These are phyloP conservation scores for Cassiopea andromeda DNA, from an alignment of 30 jellyfish, hydroid and myxozoan species.

Conservation along the genomic window DNA sequence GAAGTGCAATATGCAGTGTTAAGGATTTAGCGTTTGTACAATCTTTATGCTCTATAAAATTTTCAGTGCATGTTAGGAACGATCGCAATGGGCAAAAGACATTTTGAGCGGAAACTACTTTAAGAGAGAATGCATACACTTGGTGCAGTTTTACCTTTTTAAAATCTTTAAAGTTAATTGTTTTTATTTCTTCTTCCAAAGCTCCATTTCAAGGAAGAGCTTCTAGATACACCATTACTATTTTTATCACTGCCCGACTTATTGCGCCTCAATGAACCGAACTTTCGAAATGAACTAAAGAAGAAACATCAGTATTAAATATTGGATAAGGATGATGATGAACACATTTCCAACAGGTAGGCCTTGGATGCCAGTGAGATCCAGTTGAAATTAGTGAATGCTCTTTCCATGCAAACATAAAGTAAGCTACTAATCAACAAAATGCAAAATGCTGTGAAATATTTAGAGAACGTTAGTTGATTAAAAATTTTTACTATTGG, in stretches of 20 bases:
- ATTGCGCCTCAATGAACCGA: conserved; percentile 84
- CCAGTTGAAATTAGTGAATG: background rate
- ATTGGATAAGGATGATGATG: background rate
- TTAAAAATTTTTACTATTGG: too few relatives aligned
- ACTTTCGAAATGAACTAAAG: conserved; percentile 75
- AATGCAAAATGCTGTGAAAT: too few relatives aligned
- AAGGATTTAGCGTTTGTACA: conserved; percentile 18
- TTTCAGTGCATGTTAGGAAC: background rate
- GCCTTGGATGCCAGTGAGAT: background rate
- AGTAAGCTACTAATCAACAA: too few relatives aligned
- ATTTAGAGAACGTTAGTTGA: too few relatives aligned
- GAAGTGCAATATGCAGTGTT: conserved; percentile 56
- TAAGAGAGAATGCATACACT: conserved; percentile 20
- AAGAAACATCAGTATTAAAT: conserved; percentile 50
- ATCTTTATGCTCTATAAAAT: background rate
- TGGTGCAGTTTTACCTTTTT: conserved; percentile 36
- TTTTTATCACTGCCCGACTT: conserved; percentile 70
- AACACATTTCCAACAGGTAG: background rate
- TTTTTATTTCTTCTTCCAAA: conserved; percentile 80
- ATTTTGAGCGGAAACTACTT: background rate
- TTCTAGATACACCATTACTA: conserved; percentile 70
- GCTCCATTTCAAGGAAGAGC: conserved; percentile 85
- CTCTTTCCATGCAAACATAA: too few relatives aligned
- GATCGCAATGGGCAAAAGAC: background rate
- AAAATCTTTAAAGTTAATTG: conserved; percentile 43